Conservation (phyloP, 2,113 vertebrate genomes). For the Protobothrops flavoviridis region DNA sequence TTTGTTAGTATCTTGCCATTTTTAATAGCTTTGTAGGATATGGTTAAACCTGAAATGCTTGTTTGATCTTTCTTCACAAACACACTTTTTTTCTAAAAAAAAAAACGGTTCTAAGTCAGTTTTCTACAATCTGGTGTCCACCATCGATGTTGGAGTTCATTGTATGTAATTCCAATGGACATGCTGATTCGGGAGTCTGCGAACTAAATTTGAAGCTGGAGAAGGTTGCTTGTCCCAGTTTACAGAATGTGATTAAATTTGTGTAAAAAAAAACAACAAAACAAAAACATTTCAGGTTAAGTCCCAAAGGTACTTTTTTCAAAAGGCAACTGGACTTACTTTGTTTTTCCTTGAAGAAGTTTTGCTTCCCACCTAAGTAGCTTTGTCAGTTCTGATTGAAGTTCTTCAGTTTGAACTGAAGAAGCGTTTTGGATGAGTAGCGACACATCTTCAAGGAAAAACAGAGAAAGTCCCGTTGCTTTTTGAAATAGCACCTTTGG, state of each 20-base stretch:
- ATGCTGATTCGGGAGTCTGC: no score
- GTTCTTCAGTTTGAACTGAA: background rate
- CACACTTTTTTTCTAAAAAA: background rate
- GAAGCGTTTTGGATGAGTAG: no score
- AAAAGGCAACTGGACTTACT: background rate
- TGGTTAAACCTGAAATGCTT: no score
- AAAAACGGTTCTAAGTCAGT: no score
- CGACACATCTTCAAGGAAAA: no score
- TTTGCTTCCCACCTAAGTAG: background rate
- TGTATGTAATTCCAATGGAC: no score
- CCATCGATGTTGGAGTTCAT: no score
- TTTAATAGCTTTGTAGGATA: background rate
- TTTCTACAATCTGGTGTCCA: no score
- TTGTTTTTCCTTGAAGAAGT: background rate
- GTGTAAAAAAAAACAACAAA: background rate
- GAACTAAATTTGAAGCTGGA: no score
- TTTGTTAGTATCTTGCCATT: background rate
- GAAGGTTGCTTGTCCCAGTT: slow-evolving; percentile 4
- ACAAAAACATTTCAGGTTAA: slow-evolving; percentile 12
- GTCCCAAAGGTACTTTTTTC: background rate
- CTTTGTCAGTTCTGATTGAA: background rate
- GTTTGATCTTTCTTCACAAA: background rate
- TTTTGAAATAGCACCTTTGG: no score
- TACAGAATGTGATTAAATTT: slow-evolving; percentile 4
- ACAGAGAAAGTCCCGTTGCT: no score